Evolutionary conservation across 2,113 vertebrate genomes (phyloP).

Genomic region (Mirounga angustirostris): DNA sequence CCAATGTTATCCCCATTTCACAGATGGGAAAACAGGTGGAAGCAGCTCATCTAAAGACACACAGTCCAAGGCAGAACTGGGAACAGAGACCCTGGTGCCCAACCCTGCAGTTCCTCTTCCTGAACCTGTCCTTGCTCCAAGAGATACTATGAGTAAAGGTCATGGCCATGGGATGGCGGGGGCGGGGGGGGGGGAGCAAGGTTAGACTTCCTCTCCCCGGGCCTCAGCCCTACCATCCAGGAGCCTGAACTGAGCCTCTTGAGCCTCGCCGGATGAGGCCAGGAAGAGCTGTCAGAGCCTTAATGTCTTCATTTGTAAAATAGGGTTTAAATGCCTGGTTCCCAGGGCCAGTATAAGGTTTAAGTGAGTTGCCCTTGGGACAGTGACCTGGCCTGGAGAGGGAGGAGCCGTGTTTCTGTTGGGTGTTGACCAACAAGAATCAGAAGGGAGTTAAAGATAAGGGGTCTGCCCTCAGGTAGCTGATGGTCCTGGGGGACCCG

Average conservation of each 20-base stretch:
- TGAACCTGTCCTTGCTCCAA: background rate
- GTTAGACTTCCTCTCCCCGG: background rate
- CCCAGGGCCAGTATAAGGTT: rapidly evolving
- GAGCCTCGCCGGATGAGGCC: background rate
- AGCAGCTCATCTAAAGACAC: background rate
- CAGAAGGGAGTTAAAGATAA: background rate
- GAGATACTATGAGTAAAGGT: background rate
- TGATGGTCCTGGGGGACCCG: rapidly evolving
- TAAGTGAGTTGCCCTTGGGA: background rate
- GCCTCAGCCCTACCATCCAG: background rate
- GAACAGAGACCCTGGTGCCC: background rate
- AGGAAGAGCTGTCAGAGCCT: background rate
- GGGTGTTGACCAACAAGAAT: background rate
- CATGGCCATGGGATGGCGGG: rapidly evolving
- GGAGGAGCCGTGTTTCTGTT: background rate
- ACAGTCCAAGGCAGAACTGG: background rate
- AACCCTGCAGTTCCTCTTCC: background rate
- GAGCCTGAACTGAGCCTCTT: background rate
- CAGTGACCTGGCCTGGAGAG: background rate
- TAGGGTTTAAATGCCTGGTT: too few relatives aligned
- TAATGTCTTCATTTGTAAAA: background rate
- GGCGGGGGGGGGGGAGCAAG: background rate
- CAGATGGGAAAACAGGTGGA: background rate
- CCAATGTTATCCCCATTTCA: background rate
- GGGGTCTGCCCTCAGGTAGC: background rate